Evolutionary conservation across 2,888 invertebrate genomes (phyloP).

Genomic region (Euplagia quadripunctaria): DNA sequence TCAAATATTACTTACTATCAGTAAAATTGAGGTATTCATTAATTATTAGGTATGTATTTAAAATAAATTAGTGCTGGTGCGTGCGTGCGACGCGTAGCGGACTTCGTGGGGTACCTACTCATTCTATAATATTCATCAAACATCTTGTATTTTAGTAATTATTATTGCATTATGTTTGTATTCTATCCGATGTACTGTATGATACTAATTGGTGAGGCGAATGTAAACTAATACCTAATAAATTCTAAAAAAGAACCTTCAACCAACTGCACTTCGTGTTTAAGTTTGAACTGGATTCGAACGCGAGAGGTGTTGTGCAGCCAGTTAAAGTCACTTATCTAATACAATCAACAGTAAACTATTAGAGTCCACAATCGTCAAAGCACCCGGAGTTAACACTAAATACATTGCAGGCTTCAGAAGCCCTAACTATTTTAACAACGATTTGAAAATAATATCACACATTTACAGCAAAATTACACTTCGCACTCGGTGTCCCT

Average conservation of each 20-base stretch:
- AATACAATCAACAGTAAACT: constrained; percentile 83
- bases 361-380: constrained; percentile 86
- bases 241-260: constrained; percentile 78
- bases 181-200: constrained; percentile 65
- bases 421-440: constrained; percentile 79
- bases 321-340: constrained; percentile 72
- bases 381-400: constrained; percentile 87
- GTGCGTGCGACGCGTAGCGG: constrained; percentile 55
- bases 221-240: constrained; percentile 80
- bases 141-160: constrained; percentile 75
- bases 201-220: constrained; percentile 78
- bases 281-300: constrained; percentile 21
- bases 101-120: constrained; percentile 39
- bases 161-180: constrained; percentile 65
- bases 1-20: constrained; percentile 62
- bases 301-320: constrained; percentile 52
- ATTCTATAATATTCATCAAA: constrained; percentile 67
- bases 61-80: constrained; percentile 60
- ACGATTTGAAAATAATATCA: constrained; percentile 85
- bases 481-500: constrained; percentile 78
- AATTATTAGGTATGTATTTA: constrained; percentile 58
- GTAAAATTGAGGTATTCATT: constrained; percentile 69
- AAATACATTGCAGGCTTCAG: constrained; percentile 85
- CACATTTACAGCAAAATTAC: constrained; percentile 83
- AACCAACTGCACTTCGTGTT: constrained; percentile 65